Percentiles rank a stretch among this genome's conserved stretches.
These are phyloP conservation scores for Heliothis peltigera DNA, from an alignment of 2,888 invertebrate species.

Conservation along the genomic window DNA sequence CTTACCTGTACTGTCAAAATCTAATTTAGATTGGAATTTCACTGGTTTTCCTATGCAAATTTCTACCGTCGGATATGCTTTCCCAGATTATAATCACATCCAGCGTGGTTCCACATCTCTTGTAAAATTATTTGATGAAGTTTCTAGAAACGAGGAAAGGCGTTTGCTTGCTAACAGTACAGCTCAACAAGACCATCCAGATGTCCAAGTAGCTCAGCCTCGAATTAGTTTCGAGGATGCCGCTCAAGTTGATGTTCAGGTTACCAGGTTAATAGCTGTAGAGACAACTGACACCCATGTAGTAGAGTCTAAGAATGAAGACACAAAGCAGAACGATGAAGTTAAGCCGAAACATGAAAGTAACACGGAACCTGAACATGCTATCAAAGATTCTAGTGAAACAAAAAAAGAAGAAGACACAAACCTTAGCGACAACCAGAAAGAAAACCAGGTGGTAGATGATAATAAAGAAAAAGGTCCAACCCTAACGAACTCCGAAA, in stretches of 20 bases:
- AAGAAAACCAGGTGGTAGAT: constrained; percentile 3
- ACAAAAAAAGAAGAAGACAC: constrained; percentile 5
- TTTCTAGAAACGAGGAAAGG: constrained; percentile 16
- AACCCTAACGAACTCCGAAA: constrained; percentile 41
- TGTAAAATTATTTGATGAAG: constrained; percentile 43
- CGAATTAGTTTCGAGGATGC: constrained; percentile 25
- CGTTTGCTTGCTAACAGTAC: constrained; percentile 19
- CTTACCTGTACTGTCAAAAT: constrained; percentile 67
- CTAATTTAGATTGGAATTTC: constrained; percentile 70
- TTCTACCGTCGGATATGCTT: constrained; percentile 79
- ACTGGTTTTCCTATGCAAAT: constrained; percentile 76
- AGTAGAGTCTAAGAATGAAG: neutral
- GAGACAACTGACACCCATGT: constrained; percentile 25
- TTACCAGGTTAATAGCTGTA: constrained; percentile 21
- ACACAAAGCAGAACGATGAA: neutral
- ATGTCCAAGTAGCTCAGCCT: constrained; percentile 49
- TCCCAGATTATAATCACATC: constrained; percentile 63
- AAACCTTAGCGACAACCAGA: neutral
- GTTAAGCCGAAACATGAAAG: constrained; percentile 3
- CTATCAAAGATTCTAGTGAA: constrained; percentile 23
- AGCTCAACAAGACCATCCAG: constrained; percentile 58
- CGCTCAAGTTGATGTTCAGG: constrained; percentile 31
- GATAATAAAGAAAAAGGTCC: constrained; percentile 19
- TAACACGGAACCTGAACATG: neutral
- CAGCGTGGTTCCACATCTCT: constrained; percentile 43